phyloP scores from a whole-genome alignment of 2,888 invertebrate genomes.

The Sturmia bella region DNA sequence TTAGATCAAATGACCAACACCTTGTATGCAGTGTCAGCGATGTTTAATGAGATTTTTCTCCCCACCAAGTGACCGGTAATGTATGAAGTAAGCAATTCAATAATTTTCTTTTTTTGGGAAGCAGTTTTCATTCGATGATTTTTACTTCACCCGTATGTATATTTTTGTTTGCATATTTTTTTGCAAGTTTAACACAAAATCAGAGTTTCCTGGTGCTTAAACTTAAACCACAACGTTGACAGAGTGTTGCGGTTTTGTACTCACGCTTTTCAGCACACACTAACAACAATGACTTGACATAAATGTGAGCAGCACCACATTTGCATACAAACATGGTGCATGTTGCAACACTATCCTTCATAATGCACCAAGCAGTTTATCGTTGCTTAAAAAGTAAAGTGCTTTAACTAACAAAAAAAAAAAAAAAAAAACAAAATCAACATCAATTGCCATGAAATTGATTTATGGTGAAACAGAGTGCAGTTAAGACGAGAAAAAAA shows the following conservation, averaged over 20 bases:
- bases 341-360: slow-evolving; percentile 6
- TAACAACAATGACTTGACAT: slow-evolving; percentile 53
- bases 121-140: too few relatives aligned
- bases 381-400: too few relatives aligned
- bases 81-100: neutral
- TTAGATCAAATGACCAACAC: neutral
- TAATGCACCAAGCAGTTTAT: neutral
- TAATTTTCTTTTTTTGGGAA: neutral
- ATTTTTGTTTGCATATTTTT: too few relatives aligned
- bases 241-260: slow-evolving; percentile 75
- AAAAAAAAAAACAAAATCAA: too few relatives aligned
- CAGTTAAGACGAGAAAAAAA: too few relatives aligned
- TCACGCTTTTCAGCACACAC: slow-evolving; percentile 69
- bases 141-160: too few relatives aligned
- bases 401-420: too few relatives aligned
- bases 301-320: slow-evolving; percentile 24
- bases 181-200: slow-evolving; percentile 8
- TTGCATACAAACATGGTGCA: neutral
- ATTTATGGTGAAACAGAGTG: too few relatives aligned
- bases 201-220: slow-evolving; percentile 68
- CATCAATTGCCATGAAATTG: too few relatives aligned
- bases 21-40: neutral
- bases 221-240: slow-evolving; percentile 78
- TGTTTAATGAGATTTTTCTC: neutral
- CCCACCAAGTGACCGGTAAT: neutral